Evolutionary conservation across 2,888 invertebrate species (phyloP), one percentile per base, ranked within the genome.

Genomic region (Calliopum simillimum): DNA sequence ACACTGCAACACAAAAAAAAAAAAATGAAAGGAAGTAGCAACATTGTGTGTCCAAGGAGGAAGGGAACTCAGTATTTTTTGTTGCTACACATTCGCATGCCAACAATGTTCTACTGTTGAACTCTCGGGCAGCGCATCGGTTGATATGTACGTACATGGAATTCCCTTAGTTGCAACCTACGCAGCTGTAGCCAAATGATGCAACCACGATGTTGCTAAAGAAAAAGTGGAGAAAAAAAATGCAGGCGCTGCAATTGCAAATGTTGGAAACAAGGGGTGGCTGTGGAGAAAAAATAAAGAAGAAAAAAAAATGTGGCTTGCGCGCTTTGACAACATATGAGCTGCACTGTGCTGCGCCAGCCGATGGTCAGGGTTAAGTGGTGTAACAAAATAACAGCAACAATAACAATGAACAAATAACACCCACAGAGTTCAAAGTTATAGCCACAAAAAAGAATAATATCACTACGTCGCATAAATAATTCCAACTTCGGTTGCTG

Each of bases 401-500:
- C 58, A 49, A 58, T 59, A 51, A 49, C 64, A 25, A 64, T 44
- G 49, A 62, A 78, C 80, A 78, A 76, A 79, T 79, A 33, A 79
- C 82, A 78, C 74, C 75, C 79, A 78, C 79, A 77, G 78, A 76
- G 78, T 76, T 74, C 78, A 76, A 74, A 72, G 1, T 33, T 8
- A 79, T 81, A 77, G 73, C 75, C 78, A 78, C 79, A 78, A 78
- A 76, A 77, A 76, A 74, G 76, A 76, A 74, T 71, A 79, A 77
- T 74, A 79, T n/a, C n/a, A 80, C 76, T 75, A 75, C 74, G 59
- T 74, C 75, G 74, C 76, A 70, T 64, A 72, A 72, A 73, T 72
- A 70, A 72, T 65, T 71, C 63, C 62, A 73, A 62, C 67, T 73
- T 25, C 68, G 70, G 70, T 67, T 53, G 25, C 43, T 51, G 53